These are phyloP conservation scores for Glaucomys volans DNA, from an alignment of 2,113 vertebrate species.

Conservation along the genomic window DNA sequence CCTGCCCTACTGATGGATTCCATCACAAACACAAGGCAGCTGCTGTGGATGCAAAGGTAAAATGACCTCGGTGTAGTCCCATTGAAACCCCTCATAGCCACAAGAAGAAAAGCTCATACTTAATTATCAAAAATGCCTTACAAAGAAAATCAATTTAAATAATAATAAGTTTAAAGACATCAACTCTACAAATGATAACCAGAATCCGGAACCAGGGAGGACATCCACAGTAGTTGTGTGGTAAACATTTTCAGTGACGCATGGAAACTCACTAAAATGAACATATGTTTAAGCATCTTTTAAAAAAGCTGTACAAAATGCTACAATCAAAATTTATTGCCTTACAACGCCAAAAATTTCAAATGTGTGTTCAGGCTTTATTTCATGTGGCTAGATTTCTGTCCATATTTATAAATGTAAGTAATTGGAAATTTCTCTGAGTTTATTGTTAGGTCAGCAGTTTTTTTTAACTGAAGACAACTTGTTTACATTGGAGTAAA, in stretches of 20 bases:
- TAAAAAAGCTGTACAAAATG: not conserved
- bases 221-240: not conserved
- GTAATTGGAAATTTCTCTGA: not conserved
- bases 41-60: not conserved
- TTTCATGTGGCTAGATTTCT: not conserved
- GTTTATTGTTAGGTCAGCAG: not conserved
- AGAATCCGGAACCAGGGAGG: not conserved
- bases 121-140: not conserved
- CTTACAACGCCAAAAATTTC: slow-evolving; percentile 13
- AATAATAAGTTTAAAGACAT: slow-evolving; percentile 12
- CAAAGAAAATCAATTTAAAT: not conserved
- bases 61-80: not conserved
- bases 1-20: not conserved
- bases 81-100: not conserved
- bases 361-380: not conserved
- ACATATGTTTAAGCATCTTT: not conserved
- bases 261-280: slow-evolving; percentile 42
- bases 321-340: slow-evolving; percentile 39
- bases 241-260: slow-evolving; percentile 32
- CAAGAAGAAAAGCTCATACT: not conserved
- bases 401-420: slow-evolving; percentile 9
- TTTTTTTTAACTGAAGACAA: not conserved
- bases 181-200: not conserved
- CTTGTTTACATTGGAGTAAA: not conserved
- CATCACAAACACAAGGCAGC: not conserved